A percentile compares a stretch with the other conserved stretches of the same genome.
phyloP scores from a whole-genome alignment of 2,113 vertebrate genomes.

The Athene cunicularia region DNA sequence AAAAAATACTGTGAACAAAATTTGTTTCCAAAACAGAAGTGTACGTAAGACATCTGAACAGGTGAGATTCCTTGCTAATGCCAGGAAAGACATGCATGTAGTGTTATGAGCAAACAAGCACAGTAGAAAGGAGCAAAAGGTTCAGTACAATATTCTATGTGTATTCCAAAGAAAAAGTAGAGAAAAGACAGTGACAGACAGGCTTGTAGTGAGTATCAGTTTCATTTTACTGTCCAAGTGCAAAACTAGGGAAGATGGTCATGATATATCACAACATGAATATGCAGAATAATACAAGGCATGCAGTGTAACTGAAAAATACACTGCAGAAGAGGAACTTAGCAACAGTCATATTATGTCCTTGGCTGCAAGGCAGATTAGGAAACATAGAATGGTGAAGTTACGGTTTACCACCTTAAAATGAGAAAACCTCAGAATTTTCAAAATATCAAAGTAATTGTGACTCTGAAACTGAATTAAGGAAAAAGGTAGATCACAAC shows the following conservation, averaged over 20 bases:
- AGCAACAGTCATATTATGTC: background rate
- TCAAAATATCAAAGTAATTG: background rate
- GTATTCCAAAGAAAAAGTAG: background rate
- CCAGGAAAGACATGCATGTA: rapidly evolving
- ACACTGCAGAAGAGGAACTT: background rate
- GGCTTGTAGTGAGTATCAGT: background rate
- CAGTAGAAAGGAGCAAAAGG: background rate
- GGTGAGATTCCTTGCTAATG: background rate
- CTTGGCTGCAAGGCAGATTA: background rate
- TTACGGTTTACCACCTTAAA: background rate
- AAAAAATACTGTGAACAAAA: background rate
- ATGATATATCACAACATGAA: background rate
- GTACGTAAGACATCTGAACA: background rate
- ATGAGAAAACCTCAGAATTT: background rate
- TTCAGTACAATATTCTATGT: background rate
- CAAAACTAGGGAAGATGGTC: background rate
- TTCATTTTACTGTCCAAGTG: background rate
- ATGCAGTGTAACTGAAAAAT: too few relatives aligned
- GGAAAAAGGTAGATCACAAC: background rate
- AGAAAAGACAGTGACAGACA: background rate
- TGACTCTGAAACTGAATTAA: background rate
- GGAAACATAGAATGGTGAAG: background rate
- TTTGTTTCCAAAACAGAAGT: background rate
- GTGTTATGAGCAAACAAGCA: background rate
- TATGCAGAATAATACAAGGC: background rate